Evolutionary conservation across 2,888 invertebrate species (phyloP).

Genomic region (Ypsolopha scabrella): DNA sequence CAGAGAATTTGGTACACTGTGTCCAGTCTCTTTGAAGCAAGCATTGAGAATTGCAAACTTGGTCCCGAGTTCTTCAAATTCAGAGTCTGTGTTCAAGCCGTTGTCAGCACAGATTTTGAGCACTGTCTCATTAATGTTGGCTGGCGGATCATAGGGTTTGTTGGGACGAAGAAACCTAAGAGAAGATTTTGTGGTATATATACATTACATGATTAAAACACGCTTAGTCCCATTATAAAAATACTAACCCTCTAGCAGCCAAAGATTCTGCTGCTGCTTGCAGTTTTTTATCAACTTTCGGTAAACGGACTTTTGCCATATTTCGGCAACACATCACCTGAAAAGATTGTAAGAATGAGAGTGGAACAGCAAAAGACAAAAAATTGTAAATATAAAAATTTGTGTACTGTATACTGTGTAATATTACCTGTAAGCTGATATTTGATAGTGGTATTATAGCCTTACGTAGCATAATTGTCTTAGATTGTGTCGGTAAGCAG

Average conservation of each 20-base stretch:
- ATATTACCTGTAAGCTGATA: conserved; percentile 1
- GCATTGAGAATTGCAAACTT: conserved; percentile 79
- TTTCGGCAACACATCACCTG: conserved; percentile 37
- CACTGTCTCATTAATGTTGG: conserved; percentile 73
- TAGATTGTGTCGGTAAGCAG: neutral
- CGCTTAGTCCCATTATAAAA: neutral
- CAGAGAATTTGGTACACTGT: conserved; percentile 85
- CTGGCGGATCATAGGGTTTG: conserved; percentile 80
- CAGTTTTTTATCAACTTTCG: conserved; percentile 55
- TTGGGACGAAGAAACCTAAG: conserved; percentile 81
- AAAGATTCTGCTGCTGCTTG: conserved; percentile 73
- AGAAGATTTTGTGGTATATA: conserved; percentile 9
- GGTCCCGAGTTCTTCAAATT: conserved; percentile 55
- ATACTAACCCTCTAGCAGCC: conserved; percentile 76
- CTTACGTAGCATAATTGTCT: neutral
- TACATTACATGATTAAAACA: neutral
- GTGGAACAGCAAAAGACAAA: neutral
- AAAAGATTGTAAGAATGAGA: conserved; percentile 6
- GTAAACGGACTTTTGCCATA: conserved; percentile 34
- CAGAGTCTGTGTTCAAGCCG: conserved; percentile 53
- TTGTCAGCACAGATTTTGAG: conserved; percentile 69
- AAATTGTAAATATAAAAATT: neutral
- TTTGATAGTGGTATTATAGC: neutral
- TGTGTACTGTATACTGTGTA: neutral
- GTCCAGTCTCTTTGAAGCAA: conserved; percentile 78